phyloP scores from a whole-genome alignment of 2,797 vertebrate species.

The Nannoperca australis region DNA sequence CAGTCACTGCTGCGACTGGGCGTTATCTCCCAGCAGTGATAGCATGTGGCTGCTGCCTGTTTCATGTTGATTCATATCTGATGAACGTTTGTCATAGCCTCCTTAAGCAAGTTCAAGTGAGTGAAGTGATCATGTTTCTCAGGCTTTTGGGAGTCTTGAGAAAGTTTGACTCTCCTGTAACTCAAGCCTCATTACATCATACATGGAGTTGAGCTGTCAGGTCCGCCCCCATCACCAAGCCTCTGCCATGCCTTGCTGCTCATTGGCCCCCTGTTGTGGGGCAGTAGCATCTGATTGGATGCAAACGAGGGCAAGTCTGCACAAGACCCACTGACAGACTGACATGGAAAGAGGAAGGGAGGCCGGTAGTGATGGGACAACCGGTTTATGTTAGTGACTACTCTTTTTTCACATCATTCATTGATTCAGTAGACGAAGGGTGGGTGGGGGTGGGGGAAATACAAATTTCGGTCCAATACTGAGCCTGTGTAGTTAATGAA shows the following conservation, averaged over 20 bases:
- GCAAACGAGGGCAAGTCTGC: slow-evolving; percentile 81
- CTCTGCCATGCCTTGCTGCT: slow-evolving; percentile 55
- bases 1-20: slow-evolving; percentile 34
- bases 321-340: slow-evolving; percentile 77
- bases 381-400: no score
- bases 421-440: no score
- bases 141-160: background rate
- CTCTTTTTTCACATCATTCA: no score
- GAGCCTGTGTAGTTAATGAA: no score
- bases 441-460: no score
- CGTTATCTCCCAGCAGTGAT: background rate
- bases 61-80: background rate
- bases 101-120: background rate
- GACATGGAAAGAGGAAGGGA: slow-evolving; percentile 66
- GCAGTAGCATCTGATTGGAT: slow-evolving; percentile 72
- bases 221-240: slow-evolving; percentile 74
- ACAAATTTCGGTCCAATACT: no score
- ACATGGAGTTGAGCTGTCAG: slow-evolving; percentile 45
- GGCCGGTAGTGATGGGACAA: background rate
- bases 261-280: slow-evolving; percentile 72
- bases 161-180: slow-evolving; percentile 40
- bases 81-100: background rate
- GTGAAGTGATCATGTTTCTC: slow-evolving; percentile 17
- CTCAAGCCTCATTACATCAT: slow-evolving; percentile 67
- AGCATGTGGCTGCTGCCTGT: slow-evolving; percentile 12